Evolutionary conservation across 2,113 vertebrate genomes (phyloP).

Genomic region (Periophthalmodon schlosseri): DNA sequence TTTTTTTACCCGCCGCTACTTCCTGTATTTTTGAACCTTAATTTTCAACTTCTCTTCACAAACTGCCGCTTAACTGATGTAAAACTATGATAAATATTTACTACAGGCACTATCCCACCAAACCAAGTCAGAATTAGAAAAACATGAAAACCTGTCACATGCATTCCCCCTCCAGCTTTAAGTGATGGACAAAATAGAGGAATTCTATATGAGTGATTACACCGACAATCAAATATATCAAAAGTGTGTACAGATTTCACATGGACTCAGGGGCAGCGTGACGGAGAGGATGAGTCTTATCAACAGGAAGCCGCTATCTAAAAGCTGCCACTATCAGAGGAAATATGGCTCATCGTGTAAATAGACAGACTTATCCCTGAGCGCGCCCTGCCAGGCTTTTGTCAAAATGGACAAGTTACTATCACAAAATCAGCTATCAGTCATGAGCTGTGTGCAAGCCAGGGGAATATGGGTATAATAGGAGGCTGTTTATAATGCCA

Average conservation of each 20-base stretch:
- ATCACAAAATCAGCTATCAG: slow-evolving; percentile 2
- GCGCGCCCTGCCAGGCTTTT: not conserved
- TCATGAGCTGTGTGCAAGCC: not conserved
- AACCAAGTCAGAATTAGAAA: too few species aligned
- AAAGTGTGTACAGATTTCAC: slow-evolving; percentile 25
- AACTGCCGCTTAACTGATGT: too few species aligned
- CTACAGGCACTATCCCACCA: too few species aligned
- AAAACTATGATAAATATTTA: too few species aligned
- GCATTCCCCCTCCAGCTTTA: slow-evolving; percentile 9
- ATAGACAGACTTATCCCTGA: slow-evolving; percentile 4
- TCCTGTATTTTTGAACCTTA: too few species aligned
- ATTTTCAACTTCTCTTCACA: too few species aligned
- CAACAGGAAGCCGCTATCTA: slow-evolving; percentile 33
- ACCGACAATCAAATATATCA: not conserved
- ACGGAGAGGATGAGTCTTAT: slow-evolving; percentile 31
- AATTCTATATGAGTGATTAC: slow-evolving; percentile 24
- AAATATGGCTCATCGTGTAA: slow-evolving; percentile 21
- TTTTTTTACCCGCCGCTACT: too few species aligned
- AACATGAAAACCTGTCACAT: slow-evolving; percentile 29
- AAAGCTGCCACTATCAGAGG: slow-evolving; percentile 30
- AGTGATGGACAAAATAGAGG: slow-evolving; percentile 19
- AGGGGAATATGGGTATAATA: not conserved
- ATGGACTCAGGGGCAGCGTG: slow-evolving; percentile 32
- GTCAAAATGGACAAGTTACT: slow-evolving; percentile 7
- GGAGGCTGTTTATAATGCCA: not conserved